Base-by-base conservation (phyloP, 2,888 invertebrate genomes). In the Taphrorychus bicolor region DNA sequence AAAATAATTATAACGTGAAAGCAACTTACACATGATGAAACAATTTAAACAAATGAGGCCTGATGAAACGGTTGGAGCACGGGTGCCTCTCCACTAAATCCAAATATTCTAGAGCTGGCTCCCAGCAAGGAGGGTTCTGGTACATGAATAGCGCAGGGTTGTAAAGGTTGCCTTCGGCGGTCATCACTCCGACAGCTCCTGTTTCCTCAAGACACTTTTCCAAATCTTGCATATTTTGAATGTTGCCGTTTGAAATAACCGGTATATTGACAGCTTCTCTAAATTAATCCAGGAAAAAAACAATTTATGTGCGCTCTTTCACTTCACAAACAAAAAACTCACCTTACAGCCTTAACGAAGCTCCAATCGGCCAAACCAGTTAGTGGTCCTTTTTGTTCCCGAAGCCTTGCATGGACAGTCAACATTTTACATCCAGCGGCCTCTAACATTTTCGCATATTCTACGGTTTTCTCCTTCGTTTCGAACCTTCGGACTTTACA, bases 221-320 rank as follows among this genome's bases (percentile, higher is more conserved):
- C 1, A 95, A 89, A 85, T 99, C 98, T 76, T 91, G 89, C 74
- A 94, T 81, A 76, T 92, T 93, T 81, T 98, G 95, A 73, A 99
- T 95, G 80, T 99, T 99, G 14, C 99, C 98, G 85, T 99, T 99
- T 21, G 98, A 97, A 80, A 98, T 90, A 78, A 99, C 94, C 11
- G 99, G 98, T 77, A 99, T 91, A 70, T 88, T 89, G 19, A 98
- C 88, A 66, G 90, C 89, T 73, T 94, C 87, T 77, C 95, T 95
- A 79, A 66, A 84, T 83, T 7, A 7, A 32, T 32, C 7, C 32
- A 32, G 11, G 11, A 32, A 32, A 11, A 7, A 11, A 32, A 80
- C 83, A 32, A 32, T 32, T 45, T 3, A 14, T 17, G 14, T 45
- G 9, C 7, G 16, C 17, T n/a, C 9, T 14, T 16, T 5, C 45